Base-by-base conservation (phyloP, 2,797 vertebrate genomes). In the Huso huso region DNA sequence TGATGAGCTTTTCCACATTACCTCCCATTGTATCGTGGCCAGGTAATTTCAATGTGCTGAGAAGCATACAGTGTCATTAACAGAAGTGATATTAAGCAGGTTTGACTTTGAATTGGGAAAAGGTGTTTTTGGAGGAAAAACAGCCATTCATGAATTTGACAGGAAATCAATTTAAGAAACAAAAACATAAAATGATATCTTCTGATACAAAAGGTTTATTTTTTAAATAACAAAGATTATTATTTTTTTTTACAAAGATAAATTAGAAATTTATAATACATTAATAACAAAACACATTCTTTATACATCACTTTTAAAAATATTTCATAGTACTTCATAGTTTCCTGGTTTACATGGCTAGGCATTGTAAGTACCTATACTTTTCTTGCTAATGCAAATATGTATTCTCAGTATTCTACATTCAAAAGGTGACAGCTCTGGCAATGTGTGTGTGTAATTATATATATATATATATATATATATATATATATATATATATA, bases 241-340 rank as follows among this genome's bases (percentile, higher is more conserved):
- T n/a, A n/a, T n/a, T 76, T 78, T 70, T 77, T 73, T 75, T 64
- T 75, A 96, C 92, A 98, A 91, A 88, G 93, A 98, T 99, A 98
- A 99, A 97, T 98, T 96, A 98, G 87, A 92, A 91, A 91, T 93
- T 91, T 91, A 95, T 89, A 92, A 89, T 91, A 93, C 92, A 93
- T 81, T 85, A 86, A 93, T 86, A 77, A 84, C 86, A 87, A 86
- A 81, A 88, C 80, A 89, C 83, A 85, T 77, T 85, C 82, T 82
- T 84, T 86, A 89, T 84, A 82, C 66, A 73, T 65, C 67, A 73
- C 59, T 78, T 86, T 55, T 55, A 71, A 78, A 55, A 11, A 68
- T 70, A 68, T 63, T 66, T 57, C 71, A 69, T 76, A 75, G 71
- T 70, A 73, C 76, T 78, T 76, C 69, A 71, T 68, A 52, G 67